Evolutionary conservation across 2,888 invertebrate species (phyloP).

Genomic region (Polietes domitor): DNA sequence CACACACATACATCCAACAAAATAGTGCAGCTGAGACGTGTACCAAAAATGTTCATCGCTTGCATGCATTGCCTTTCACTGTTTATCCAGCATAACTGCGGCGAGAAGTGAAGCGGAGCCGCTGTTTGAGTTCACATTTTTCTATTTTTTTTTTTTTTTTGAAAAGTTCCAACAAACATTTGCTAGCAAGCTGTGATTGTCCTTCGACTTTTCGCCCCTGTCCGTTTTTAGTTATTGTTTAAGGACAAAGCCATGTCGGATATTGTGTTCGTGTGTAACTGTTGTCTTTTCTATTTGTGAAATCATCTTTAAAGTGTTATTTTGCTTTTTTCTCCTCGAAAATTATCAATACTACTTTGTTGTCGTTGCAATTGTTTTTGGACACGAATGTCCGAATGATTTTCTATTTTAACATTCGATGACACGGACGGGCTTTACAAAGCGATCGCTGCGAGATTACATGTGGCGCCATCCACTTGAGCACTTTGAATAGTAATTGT

Average conservation of each 20-base stretch:
- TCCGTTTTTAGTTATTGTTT: not conserved
- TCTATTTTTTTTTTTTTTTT: too few relatives aligned
- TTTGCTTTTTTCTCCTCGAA: not conserved
- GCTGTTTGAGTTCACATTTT: not conserved
- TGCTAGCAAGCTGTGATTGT: conserved; percentile 39
- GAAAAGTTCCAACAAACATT: conserved; percentile 26
- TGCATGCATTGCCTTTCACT: conserved; percentile 38
- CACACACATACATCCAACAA: conserved; percentile 3
- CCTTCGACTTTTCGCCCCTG: conserved; percentile 24
- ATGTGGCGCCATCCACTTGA: conserved; percentile 43
- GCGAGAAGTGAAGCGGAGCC: not conserved
- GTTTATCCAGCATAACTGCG: not conserved
- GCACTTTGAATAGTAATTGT: conserved; percentile 35
- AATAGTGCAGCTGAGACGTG: conserved; percentile 60
- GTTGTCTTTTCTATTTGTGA: not conserved
- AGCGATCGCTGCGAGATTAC: conserved; percentile 39
- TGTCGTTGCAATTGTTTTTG: conserved; percentile 1
- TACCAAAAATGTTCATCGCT: conserved; percentile 39
- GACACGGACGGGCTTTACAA: conserved; percentile 32
- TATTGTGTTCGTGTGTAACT: not conserved
- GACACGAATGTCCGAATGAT: not conserved
- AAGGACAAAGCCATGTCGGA: not conserved
- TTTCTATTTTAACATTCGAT: not conserved
- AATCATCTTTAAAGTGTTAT: conserved; percentile 2
- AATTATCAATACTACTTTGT: not conserved